Evolutionary conservation across 2,888 invertebrate species (phyloP).

Genomic region (Sympetrum striolatum): DNA sequence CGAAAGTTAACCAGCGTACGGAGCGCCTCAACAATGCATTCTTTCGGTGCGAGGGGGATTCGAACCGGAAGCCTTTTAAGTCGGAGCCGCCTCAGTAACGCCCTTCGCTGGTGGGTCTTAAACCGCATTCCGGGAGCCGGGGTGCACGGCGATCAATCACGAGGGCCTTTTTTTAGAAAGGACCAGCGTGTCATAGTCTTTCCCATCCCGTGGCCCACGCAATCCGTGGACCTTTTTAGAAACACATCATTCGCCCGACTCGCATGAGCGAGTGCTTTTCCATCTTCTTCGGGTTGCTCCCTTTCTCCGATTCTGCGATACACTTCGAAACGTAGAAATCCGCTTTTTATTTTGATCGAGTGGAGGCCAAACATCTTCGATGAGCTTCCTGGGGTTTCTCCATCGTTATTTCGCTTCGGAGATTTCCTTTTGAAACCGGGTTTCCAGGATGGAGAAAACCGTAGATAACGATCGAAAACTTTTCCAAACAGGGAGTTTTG

Average conservation of each 20-base stretch:
- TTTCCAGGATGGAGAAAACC: too few relatives aligned
- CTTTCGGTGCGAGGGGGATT: background rate
- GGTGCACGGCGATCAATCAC: background rate
- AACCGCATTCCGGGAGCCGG: background rate
- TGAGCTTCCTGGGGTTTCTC: too few relatives aligned
- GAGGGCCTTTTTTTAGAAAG: background rate
- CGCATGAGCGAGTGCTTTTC: too few relatives aligned
- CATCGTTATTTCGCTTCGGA: too few relatives aligned
- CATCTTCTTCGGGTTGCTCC: too few relatives aligned
- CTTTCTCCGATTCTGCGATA: too few relatives aligned
- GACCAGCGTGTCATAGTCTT: background rate
- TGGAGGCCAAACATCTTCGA: too few relatives aligned
- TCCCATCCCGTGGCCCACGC: background rate
- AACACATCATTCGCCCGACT: background rate
- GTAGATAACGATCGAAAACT: too few relatives aligned
- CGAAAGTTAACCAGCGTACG: background rate
- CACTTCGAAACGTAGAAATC: too few relatives aligned
- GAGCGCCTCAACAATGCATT: background rate
- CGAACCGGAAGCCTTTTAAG: background rate
- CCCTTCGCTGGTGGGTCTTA: background rate
- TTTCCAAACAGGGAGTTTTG: too few relatives aligned
- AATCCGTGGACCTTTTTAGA: background rate
- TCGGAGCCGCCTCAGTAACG: background rate
- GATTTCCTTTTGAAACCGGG: too few relatives aligned
- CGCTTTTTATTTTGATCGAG: too few relatives aligned